phyloP scores from a whole-genome alignment of 2,113 vertebrate genomes.

The Eurystomus gularis region DNA sequence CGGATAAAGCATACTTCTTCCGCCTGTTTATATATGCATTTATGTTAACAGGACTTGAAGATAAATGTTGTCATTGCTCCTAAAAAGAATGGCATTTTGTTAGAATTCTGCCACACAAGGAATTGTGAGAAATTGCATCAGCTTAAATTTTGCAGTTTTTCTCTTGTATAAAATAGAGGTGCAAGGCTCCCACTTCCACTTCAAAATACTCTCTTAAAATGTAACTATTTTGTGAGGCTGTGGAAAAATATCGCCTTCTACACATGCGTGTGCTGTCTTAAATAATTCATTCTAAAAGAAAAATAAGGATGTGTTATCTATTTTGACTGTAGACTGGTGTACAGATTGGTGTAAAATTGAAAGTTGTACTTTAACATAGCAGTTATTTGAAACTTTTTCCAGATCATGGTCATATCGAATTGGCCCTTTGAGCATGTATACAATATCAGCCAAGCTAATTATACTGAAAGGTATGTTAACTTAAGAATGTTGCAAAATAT shows the following conservation, averaged over 20 bases:
- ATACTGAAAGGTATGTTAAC: neutral
- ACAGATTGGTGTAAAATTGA: neutral
- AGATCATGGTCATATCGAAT: neutral
- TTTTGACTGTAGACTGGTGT: neutral
- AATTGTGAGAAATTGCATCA: neutral
- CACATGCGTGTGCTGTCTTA: fast-evolving
- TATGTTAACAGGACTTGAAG: neutral
- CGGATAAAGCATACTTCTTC: neutral
- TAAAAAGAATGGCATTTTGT: neutral
- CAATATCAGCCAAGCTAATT: neutral
- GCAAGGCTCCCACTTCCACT: neutral
- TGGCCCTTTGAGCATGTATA: neutral
- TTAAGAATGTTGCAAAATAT: neutral
- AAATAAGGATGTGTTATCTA: neutral
- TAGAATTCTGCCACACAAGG: neutral
- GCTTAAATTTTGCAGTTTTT: neutral
- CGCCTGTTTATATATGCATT: neutral
- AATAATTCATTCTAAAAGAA: too few species aligned
- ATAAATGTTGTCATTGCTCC: neutral
- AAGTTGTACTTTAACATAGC: neutral
- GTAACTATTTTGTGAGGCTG: neutral
- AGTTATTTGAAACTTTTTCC: neutral
- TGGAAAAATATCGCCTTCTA: neutral
- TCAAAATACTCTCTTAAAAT: neutral
- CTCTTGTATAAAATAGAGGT: fast-evolving